Evolutionary conservation across 2,888 invertebrate genomes (phyloP), one percentile per base, ranked within the genome.

Genomic region (Halictus quadricinctus): DNA sequence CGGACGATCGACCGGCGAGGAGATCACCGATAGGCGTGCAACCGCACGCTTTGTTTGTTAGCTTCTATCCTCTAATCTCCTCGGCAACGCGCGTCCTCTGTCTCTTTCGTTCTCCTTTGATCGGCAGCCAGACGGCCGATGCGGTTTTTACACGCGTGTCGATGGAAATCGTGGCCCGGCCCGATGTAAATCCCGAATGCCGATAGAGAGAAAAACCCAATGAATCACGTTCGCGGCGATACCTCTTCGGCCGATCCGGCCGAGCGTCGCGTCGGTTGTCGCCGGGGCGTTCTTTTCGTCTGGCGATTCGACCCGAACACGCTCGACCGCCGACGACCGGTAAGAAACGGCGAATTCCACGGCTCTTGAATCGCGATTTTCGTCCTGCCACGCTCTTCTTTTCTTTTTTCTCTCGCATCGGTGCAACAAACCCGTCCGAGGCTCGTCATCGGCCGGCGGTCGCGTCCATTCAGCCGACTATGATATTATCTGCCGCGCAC

Each of bases 111-210:
- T 85, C 88, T 69, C 73, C 79, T 88, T 83, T 83, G 88, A 88
- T 90, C 83, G 76, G 60, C 78, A 76, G 73, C 80, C 77, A 86
- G 69, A 72, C 76, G 69, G 75, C 75, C 78, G 69, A 36, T 66
- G n/a, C 43, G 83, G 87, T 93, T 93, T 93, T 93, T 93, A 84
- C 89, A 87, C 93, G 92, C 92, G 92, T 80, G 92, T 90, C 92
- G 85, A 93, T 93, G 93, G 92, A 92, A 93, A 93, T 92, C 80
- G 84, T 10, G 87, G 69, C 72, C 82, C 86, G 83, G 80, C 82
- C 81, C 88, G 87, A 92, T 90, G 92, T 91, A 90, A 91, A 92
- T 91, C 87, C 79, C 86, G 88, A 15, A 83, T 87, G 90, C 76
- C 89, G 48, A 79, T 79, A 75, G 60, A 77, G 76, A 83, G 89